phyloP scores from a whole-genome alignment of 2,797 vertebrate species.

The Lithobates sylvaticus region DNA sequence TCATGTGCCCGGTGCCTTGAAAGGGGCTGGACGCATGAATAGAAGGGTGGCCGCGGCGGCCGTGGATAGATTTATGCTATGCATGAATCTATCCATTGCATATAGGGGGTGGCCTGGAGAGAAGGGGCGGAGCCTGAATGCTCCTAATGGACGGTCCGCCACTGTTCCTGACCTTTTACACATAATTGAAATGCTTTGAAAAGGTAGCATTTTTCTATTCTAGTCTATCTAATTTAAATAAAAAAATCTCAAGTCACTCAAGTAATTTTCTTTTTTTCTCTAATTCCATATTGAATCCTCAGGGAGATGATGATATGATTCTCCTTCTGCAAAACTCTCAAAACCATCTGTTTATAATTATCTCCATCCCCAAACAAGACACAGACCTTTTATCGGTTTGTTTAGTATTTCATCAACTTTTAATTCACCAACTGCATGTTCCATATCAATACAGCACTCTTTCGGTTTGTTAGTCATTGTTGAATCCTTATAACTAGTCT shows the following conservation, averaged over 20 bases:
- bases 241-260: conserved; percentile 9
- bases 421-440: conserved; percentile 29
- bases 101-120: too few species aligned
- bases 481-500: conserved; percentile 36
- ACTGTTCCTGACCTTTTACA: neutral
- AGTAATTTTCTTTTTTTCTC: conserved; percentile 37
- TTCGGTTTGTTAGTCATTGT: neutral
- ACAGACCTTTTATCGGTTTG: conserved; percentile 53
- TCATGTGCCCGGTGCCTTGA: too few species aligned
- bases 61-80: too few species aligned
- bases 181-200: neutral
- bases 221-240: conserved; percentile 11
- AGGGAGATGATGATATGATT: conserved; percentile 32
- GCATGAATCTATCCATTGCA: too few species aligned
- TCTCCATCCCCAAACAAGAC: conserved; percentile 35
- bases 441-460: neutral
- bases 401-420: conserved; percentile 54
- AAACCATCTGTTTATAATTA: conserved; percentile 54
- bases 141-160: too few species aligned
- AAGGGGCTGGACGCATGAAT: too few species aligned
- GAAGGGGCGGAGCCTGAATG: too few species aligned
- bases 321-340: conserved; percentile 28
- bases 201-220: neutral
- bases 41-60: too few species aligned
- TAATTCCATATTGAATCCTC: conserved; percentile 51